Evolutionary conservation across 2,888 invertebrate species (phyloP).

Genomic region (Limnephilus lunatus): DNA sequence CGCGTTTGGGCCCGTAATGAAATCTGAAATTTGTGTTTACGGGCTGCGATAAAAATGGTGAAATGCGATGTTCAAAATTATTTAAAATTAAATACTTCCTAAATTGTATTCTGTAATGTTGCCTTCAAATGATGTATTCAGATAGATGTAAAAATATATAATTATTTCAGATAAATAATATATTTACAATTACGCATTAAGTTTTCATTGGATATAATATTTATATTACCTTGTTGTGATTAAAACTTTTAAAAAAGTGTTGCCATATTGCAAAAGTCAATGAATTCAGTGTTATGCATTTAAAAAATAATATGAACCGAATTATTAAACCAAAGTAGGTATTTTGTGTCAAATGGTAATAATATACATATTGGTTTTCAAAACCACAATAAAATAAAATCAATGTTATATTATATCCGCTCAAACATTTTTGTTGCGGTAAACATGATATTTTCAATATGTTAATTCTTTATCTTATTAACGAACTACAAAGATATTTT

Average conservation of each 20-base stretch:
- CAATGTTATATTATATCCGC: neutral
- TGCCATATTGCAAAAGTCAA: neutral
- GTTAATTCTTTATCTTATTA: neutral
- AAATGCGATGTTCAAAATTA: no score
- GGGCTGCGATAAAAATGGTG: no score
- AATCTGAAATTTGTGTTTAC: no score
- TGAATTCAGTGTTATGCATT: neutral
- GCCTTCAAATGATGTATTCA: neutral
- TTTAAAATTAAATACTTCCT: no score
- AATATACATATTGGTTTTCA: neutral
- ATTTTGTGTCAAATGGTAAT: neutral
- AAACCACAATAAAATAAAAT: neutral
- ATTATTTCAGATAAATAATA: neutral
- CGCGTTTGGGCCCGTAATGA: no score
- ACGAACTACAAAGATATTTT: neutral
- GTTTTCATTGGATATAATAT: neutral
- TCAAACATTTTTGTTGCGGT: no score
- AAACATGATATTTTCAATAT: neutral
- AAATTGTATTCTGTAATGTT: neutral
- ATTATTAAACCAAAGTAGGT: neutral
- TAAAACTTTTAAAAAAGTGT: neutral
- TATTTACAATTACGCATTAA: neutral
- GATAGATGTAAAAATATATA: neutral
- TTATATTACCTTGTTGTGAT: neutral
- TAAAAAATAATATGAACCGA: neutral